phyloP scores from a whole-genome alignment of 2,888 invertebrate genomes.

The Fragum whitleyi region DNA sequence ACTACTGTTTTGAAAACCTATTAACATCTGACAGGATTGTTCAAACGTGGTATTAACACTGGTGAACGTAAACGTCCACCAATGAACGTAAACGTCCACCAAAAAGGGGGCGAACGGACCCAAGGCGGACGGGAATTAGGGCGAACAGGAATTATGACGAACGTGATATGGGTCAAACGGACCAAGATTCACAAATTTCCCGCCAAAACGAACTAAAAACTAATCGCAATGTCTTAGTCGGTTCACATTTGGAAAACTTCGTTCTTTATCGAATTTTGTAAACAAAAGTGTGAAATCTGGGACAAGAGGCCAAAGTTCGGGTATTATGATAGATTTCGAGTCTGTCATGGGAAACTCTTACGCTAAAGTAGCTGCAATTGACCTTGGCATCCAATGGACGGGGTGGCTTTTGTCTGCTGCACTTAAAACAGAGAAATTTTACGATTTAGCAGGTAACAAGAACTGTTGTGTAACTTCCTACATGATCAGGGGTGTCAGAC shows the following conservation, averaged over 20 bases:
- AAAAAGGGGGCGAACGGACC: too few species aligned
- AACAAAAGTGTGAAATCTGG: neutral
- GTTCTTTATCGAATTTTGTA: neutral
- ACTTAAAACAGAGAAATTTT: conserved; percentile 85
- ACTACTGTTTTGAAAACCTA: too few species aligned
- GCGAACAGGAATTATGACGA: too few species aligned
- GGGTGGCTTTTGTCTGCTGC: conserved; percentile 81
- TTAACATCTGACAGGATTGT: too few species aligned
- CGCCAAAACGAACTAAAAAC: neutral
- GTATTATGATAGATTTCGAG: conserved; percentile 31
- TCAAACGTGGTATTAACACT: too few species aligned
- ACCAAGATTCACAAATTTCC: neutral
- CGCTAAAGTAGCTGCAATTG: conserved; percentile 74
- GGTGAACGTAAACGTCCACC: too few species aligned
- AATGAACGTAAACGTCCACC: too few species aligned
- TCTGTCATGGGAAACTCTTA: conserved; percentile 71
- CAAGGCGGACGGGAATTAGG: too few species aligned
- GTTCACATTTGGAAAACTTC: neutral
- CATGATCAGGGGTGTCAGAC: too few species aligned
- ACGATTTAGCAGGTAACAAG: conserved; percentile 84
- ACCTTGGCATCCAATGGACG: conserved; percentile 85
- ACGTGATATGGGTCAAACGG: too few species aligned
- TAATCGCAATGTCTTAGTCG: neutral
- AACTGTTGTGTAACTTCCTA: neutral
- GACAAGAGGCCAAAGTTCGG: conserved; percentile 26